Conservation (phyloP, 2,113 vertebrate genomes). For the Hyperopisus bebe region DNA sequence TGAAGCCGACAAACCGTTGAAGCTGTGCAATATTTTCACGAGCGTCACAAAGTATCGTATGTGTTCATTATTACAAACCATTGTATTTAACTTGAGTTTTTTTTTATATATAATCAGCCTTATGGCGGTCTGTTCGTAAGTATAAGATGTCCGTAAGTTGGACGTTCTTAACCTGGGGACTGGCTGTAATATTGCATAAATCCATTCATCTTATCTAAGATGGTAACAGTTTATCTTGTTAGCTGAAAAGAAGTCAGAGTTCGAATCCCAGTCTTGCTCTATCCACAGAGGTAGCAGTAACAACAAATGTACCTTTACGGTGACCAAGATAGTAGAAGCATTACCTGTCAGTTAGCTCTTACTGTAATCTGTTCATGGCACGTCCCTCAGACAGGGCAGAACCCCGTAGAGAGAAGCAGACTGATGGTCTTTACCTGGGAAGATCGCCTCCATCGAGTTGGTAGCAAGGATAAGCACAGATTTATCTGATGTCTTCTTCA, state of each 20-base stretch:
- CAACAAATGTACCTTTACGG: not conserved
- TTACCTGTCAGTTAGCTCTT: not conserved
- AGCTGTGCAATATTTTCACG: not conserved
- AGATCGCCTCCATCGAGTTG: constrained; percentile 39
- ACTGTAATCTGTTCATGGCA: not conserved
- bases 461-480: constrained; percentile 72
- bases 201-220: not conserved
- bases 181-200: not conserved
- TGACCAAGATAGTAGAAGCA: not conserved
- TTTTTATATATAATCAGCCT: not conserved
- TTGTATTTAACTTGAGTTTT: not conserved
- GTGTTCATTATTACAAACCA: not conserved
- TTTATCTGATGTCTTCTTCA: constrained; percentile 76
- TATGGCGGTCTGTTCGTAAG: not conserved
- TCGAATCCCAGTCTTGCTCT: not conserved
- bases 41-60: not conserved
- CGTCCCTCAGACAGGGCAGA: not conserved
- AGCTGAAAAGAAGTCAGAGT: not conserved
- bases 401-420: not conserved
- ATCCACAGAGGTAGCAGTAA: not conserved
- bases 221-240: not conserved
- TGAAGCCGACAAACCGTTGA: not conserved
- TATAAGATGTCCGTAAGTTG: not conserved
- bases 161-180: not conserved
- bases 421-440: not conserved